These are phyloP conservation scores for Condylura cristata DNA, from an alignment of 2,113 vertebrate species.

Conservation along the genomic window DNA sequence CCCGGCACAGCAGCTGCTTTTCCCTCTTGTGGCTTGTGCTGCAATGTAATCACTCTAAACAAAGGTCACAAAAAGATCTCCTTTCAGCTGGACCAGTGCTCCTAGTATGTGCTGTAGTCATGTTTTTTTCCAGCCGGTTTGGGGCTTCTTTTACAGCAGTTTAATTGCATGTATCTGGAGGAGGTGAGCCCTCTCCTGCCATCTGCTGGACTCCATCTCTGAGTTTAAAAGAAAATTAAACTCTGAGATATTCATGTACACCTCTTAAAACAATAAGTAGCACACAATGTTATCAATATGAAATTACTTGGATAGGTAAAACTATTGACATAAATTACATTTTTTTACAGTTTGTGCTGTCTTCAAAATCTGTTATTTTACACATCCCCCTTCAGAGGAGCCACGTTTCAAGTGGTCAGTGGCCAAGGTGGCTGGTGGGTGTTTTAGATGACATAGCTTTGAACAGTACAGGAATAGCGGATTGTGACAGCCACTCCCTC, in stretches of 20 bases:
- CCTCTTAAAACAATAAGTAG: neutral
- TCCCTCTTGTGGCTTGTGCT: too few species aligned
- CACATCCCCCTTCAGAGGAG: neutral
- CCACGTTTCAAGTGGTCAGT: neutral
- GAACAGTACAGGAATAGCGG: neutral
- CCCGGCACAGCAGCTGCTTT: too few species aligned
- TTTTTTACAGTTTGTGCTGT: too few species aligned
- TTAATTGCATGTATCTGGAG: too few species aligned
- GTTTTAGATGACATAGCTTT: neutral
- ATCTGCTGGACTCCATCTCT: neutral
- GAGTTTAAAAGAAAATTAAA: neutral
- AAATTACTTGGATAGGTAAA: neutral
- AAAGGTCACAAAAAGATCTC: too few species aligned
- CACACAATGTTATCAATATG: neutral
- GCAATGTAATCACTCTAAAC: too few species aligned
- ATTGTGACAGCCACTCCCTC: neutral
- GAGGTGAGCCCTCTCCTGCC: too few species aligned
- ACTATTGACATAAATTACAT: neutral
- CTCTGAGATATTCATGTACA: neutral
- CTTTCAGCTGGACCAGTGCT: too few species aligned
- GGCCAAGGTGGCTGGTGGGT: too few species aligned
- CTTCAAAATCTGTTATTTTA: constrained; percentile 10
- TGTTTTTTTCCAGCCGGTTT: too few species aligned
- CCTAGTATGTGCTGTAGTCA: too few species aligned
- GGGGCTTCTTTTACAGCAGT: too few species aligned